Evolutionary conservation across 2,113 vertebrate genomes (phyloP), one percentile per base, ranked within the genome.

Genomic region (Dromas ardeola): DNA sequence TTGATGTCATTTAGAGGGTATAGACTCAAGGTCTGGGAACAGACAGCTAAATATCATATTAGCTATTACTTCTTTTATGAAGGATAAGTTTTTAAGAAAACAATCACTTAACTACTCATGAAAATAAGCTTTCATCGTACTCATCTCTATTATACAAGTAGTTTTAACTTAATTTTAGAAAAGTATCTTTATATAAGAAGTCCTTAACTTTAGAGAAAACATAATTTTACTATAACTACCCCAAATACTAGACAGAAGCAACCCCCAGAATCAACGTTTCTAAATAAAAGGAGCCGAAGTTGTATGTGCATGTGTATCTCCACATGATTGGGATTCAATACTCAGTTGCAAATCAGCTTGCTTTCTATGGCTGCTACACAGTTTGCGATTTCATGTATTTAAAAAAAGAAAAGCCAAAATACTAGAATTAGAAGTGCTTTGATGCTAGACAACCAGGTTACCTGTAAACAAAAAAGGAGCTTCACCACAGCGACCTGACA

Each of bases 321-420:
- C 20, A 13, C 4, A 7, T 2, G 43, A 50, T 0, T 0, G 1
- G 19, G 26, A 65, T 13, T 36, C 30, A 19, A 5, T 1, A 1
- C 22, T 79, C n/a, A 11, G 12, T 34, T 81, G 45, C 43, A 89
- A 47, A 85, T 25, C 38, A 58, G 34, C 15, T 95, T 16, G 13
- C 18, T 65, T 61, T 52, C 58, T 42, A 18, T 66, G 53, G 52
- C 21, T 74, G 78, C 43, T 5, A 2, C 34, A 82, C 58, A 87
- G 49, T n/a, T 81, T 86, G 38, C 20, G 59, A n/a, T 43, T 66
- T 70, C n/a, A 85, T 2, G 5, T 27, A 18, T 55, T 62, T 32
- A 30, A 32, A 91, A 83, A 71, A 26, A 22, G 11, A 62, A 38
- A 77, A 42, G 13, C 20, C 36, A 88, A 78, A 65, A 73, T 29